Conservation (phyloP, 2,797 vertebrate genomes). For the Malacoctenus gilli region DNA sequence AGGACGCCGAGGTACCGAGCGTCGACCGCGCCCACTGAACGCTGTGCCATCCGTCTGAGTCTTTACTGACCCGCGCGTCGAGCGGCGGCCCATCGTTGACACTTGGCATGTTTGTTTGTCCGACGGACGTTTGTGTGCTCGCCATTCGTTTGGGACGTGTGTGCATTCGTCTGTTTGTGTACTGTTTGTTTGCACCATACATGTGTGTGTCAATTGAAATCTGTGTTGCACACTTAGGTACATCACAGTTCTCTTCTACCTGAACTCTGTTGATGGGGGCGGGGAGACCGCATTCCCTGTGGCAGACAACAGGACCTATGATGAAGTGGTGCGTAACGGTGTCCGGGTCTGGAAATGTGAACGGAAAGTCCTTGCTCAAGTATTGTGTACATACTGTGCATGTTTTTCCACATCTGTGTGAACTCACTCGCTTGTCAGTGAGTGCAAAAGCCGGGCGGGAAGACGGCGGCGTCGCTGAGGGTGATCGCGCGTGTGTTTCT, state of each 20-base stretch:
- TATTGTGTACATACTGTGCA: conserved; percentile 50
- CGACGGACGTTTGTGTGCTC: conserved; percentile 16
- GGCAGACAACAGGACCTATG: conserved; percentile 98
- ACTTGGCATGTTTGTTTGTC: conserved; percentile 47
- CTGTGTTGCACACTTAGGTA: conserved; percentile 87
- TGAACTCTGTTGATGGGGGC: conserved; percentile 96
- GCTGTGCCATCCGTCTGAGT: conserved; percentile 18
- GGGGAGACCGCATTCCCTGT: conserved; percentile 98
- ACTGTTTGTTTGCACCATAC: conserved; percentile 46
- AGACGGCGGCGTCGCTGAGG: conserved; percentile 18
- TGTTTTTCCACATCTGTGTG: conserved; percentile 54
- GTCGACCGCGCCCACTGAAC: neutral
- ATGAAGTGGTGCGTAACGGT: conserved; percentile 90
- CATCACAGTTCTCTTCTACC: conserved; percentile 97
- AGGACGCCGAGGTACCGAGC: conserved; percentile 39
- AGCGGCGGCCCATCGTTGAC: too few species aligned
- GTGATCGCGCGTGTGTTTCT: conserved; percentile 45
- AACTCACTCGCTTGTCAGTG: conserved; percentile 52
- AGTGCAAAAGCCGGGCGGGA: conserved; percentile 6
- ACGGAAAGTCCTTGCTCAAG: conserved; percentile 30
- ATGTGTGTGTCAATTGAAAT: conserved; percentile 64
- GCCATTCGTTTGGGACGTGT: conserved; percentile 24
- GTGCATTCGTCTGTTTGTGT: conserved; percentile 24
- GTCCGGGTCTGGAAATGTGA: conserved; percentile 47
- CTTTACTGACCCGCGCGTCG: conserved; percentile 34